Base-by-base conservation (phyloP, 2,888 invertebrate genomes). In the Eulithis prunata region DNA sequence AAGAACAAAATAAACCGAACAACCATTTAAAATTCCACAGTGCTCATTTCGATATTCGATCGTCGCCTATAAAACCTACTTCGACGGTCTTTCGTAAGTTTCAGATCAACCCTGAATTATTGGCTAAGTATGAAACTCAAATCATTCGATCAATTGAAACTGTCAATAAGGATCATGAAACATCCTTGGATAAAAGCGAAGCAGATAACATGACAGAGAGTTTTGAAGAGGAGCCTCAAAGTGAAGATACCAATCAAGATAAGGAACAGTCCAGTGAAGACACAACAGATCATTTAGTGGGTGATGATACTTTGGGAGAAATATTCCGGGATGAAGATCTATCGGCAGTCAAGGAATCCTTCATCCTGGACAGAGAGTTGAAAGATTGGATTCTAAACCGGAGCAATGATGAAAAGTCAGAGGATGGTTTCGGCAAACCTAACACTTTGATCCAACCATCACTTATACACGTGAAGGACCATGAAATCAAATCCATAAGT, bases 21-120 rank as follows among this genome's bases (percentile, higher is more conserved):
- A 72, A 75, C 47, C 77, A 87, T 64, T 75, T 83, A 58, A 84
- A 89, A 75, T 92, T 92, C 64, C 88, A 89, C 68, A 91, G 92
- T 68, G 76, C 92, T 51, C 91, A 92, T 76, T 93, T 93, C 58
- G 91, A 93, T 71, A 91, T 92, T 55, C 75, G 91, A 64, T 93
- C 92, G 2, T 92, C 92, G 3, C 92, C 92, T 2, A 91, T 93
- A 60, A 92, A 93, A 76, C 80, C 90, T 8, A 86, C 90, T 0
- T 86, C 91, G 0, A 84, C 89, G 12, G 80, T 87, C n/a, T 91
- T 91, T 62, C 82, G 83, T 43, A 91, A 90, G 72, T 90, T 93
- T 68, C 91, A 91, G 79, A 90, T 93, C 28, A 83, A 88, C 68
- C 87, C 90, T 1, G 87, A 88, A 59, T 86, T 89, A 70, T 78